Conservation (phyloP, 2,113 vertebrate genomes). For the Vanacampus margaritifer region DNA sequence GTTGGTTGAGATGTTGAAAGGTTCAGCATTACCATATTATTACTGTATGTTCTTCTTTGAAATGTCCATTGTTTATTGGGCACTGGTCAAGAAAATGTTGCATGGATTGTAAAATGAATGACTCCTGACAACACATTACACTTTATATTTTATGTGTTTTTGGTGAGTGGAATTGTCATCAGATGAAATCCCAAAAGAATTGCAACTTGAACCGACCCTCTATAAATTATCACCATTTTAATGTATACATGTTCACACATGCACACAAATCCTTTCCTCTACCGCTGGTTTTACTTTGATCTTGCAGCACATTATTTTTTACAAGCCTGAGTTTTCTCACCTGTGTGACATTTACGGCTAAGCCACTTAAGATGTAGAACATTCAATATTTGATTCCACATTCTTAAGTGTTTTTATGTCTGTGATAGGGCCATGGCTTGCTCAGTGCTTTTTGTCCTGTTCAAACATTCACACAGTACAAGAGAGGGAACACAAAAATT, state of each 20-base stretch:
- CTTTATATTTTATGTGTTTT: not conserved
- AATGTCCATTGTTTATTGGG: not conserved
- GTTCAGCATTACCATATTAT: not conserved
- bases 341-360: conserved; percentile 21
- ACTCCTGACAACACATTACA: not conserved
- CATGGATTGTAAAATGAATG: not conserved
- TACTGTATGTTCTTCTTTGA: not conserved
- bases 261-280: conserved; percentile 6
- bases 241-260: conserved; percentile 10
- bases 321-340: conserved; percentile 24
- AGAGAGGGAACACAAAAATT: conserved; percentile 12
- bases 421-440: conserved; percentile 17
- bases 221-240: conserved; percentile 19
- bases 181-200: not conserved
- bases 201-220: conserved; percentile 14
- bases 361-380: conserved; percentile 44
- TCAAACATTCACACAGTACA: conserved; percentile 35
- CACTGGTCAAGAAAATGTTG: no score
- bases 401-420: conserved; percentile 35
- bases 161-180: conserved; percentile 8
- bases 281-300: conserved; percentile 11
- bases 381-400: conserved; percentile 58
- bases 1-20: conserved; percentile 1
- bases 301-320: conserved; percentile 27
- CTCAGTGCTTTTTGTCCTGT: conserved; percentile 27